Conservation (phyloP, 1,140 invertebrate species). For the Caenorhabditis briggsae region DNA sequence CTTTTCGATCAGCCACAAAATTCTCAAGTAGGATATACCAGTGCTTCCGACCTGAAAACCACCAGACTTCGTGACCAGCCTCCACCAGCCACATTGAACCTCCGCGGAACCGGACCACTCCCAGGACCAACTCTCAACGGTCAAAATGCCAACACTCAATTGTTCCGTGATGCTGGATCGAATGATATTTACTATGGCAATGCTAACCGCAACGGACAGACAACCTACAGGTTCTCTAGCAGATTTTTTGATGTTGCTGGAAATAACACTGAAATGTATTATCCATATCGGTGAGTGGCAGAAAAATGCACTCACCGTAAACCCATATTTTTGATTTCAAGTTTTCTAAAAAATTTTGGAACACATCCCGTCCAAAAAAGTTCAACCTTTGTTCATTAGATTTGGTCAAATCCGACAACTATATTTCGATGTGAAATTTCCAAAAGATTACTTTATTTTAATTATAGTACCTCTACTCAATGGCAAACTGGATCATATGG, state of each 20-base stretch:
- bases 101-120: constrained; percentile 43
- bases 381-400: no score
- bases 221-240: constrained; percentile 43
- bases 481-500: constrained; percentile 11
- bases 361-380: no score
- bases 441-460: background rate
- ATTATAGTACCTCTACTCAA: constrained; percentile 27
- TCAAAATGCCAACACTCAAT: constrained; percentile 26
- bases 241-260: constrained; percentile 54
- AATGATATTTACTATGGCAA: constrained; percentile 46
- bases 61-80: constrained; percentile 35
- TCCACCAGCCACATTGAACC: constrained; percentile 21
- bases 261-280: constrained; percentile 51
- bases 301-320: constrained; percentile 15
- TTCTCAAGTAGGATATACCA: constrained; percentile 20
- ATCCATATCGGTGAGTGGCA: constrained; percentile 42
- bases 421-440: no score
- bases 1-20: constrained; percentile 40
- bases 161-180: constrained; percentile 16
- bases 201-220: background rate
- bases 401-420: background rate
- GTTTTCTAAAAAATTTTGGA: no score
- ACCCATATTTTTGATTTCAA: no score
- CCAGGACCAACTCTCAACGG: constrained; percentile 31
- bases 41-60: constrained; percentile 38